Evolutionary conservation across 1,140 invertebrate genomes (phyloP), one percentile per base, ranked within the genome.

Genomic region (Drosophila melanogaster): DNA sequence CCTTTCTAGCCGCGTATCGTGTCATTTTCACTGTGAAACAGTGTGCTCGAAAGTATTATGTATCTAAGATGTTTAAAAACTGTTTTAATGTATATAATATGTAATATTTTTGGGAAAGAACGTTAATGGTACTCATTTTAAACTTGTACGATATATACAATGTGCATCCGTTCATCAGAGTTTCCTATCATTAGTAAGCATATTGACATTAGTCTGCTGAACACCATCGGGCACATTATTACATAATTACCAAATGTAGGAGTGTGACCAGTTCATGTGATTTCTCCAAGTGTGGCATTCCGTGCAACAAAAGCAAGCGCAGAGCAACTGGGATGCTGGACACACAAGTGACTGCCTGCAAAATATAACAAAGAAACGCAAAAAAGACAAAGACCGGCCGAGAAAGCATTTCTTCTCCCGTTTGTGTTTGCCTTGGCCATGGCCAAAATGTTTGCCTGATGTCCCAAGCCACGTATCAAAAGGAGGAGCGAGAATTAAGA

Each of bases 401-500:
- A 46, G 62, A 35, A 67, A 30, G 46, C 17, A 41, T 40, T 47
- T 41, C 26, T 61, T 44, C 26, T 37, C n/a, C 58, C 10, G 37
- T 62, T 66, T 66, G 43, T 35, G 57, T 64, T 69, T 12, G 41
- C 41, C 41, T 17, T 43, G 49, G 62, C 62, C 50, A 69, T 24
- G 66, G 66, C 62, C 53, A 35, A 46, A 55, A 57, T 57, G 47
- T 38, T 69, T 46, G 54, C 59, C 59, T 33, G 17, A 62, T 62
- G 54, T 59, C 40, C 54, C 59, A 57, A 17, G 30, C 33, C 55
- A 50, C 49, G 49, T 19, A 26, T 26, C 37, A 33, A 51, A 67
- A n/a, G 11, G 41, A 17, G 15, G n/a, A 19, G 15, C 41, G 41
- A 43, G 41, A 43, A 43, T 43, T 11, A 38, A 14, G 15, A 4